These are phyloP conservation scores for Mormoops blainvillei DNA, from an alignment of 2,113 vertebrate genomes.

Conservation along the genomic window DNA sequence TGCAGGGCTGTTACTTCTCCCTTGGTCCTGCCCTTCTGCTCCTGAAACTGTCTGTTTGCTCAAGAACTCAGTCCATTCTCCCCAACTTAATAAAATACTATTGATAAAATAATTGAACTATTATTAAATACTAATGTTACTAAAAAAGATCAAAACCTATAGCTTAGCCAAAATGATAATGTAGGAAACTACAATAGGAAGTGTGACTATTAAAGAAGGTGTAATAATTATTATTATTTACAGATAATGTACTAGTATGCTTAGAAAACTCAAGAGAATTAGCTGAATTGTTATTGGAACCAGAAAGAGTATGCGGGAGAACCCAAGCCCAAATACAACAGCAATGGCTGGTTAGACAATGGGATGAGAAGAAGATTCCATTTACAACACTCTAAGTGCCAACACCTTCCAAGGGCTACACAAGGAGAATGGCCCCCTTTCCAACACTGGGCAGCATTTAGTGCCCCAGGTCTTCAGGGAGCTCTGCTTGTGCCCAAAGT, in stretches of 20 bases:
- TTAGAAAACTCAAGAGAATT: background rate
- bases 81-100: background rate
- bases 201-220: background rate
- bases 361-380: background rate
- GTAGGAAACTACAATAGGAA: background rate
- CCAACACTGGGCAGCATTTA: background rate
- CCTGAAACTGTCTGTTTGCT: background rate
- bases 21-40: background rate
- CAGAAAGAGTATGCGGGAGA: background rate
- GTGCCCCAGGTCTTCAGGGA: background rate
- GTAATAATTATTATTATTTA: background rate
- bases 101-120: background rate
- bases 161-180: background rate
- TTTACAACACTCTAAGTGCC: too few relatives aligned
- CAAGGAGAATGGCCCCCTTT: background rate
- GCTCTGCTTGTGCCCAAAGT: background rate
- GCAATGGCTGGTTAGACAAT: background rate
- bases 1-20: background rate
- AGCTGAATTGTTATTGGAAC: background rate
- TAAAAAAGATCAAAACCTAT: background rate
- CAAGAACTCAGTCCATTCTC: background rate
- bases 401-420: accelerated
- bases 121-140: background rate
- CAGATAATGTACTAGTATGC: background rate
- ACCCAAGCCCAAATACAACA: background rate